Evolutionary conservation across 2,888 invertebrate species (phyloP).

Genomic region (Anodontia alba): DNA sequence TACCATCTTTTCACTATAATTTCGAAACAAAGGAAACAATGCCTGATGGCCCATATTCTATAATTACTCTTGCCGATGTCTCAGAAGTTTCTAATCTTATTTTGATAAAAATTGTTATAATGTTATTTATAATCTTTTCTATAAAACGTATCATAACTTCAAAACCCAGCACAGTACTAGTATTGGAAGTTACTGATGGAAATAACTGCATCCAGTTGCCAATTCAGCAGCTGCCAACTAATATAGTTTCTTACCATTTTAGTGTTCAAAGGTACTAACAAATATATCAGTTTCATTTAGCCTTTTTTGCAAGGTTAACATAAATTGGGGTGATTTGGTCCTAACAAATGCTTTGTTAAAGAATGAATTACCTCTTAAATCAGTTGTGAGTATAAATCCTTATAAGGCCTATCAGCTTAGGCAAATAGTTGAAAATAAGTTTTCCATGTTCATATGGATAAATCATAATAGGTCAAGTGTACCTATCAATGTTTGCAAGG

Average conservation of each 20-base stretch:
- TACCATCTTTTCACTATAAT: not conserved
- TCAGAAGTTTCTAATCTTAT: not conserved
- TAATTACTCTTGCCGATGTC: not conserved
- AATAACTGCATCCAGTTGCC: not conserved
- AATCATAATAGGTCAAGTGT: not conserved
- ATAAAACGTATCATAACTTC: not conserved
- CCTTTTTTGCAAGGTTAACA: not conserved
- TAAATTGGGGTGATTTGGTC: not conserved
- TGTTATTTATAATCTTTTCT: not conserved
- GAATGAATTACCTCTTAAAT: not conserved
- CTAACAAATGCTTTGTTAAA: not conserved
- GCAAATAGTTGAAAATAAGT: not conserved
- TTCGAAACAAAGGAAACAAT: not conserved
- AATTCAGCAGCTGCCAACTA: not conserved
- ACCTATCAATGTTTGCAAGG: not conserved
- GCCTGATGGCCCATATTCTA: not conserved
- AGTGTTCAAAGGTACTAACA: not conserved
- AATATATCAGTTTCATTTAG: not conserved
- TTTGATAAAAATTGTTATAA: not conserved
- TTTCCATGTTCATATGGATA: constrained; percentile 4
- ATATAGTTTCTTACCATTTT: not conserved
- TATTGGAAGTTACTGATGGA: constrained; percentile 8
- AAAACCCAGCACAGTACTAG: not conserved
- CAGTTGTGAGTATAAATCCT: not conserved
- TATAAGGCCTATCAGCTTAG: not conserved